phyloP scores from a whole-genome alignment of 1,140 invertebrate species.

The Stratiolaelaps scimitus region DNA sequence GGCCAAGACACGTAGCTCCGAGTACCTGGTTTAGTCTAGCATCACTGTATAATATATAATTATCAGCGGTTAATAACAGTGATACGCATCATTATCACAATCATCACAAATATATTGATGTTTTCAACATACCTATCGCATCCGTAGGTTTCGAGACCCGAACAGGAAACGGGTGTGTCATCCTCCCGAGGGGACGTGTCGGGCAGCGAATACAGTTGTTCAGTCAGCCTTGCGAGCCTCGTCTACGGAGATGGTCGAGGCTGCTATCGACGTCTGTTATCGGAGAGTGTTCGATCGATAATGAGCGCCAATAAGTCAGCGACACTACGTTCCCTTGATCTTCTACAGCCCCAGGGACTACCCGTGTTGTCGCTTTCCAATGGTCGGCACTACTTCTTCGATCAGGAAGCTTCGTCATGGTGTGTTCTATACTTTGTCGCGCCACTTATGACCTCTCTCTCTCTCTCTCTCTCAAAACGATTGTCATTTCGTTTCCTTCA shows the following conservation, averaged over 20 bases:
- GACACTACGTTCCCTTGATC: neutral
- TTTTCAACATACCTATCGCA: too few relatives aligned
- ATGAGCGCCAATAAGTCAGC: constrained; percentile 34
- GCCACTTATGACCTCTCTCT: neutral
- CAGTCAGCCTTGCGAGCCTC: constrained; percentile 2
- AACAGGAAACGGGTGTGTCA: constrained; percentile 27
- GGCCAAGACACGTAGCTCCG: too few relatives aligned
- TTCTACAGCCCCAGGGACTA: constrained; percentile 40
- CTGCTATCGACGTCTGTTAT: constrained; percentile 40
- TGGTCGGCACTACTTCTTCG: constrained; percentile 55
- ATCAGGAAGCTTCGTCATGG: constrained; percentile 52
- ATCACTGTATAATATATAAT: too few relatives aligned
- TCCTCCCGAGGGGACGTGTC: neutral
- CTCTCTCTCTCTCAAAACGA: constrained; percentile 20
- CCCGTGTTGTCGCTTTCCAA: constrained; percentile 54
- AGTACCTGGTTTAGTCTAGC: too few relatives aligned
- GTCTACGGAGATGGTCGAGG: constrained; percentile 24
- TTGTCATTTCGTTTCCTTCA: neutral
- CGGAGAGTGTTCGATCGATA: constrained; percentile 48
- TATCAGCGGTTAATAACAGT: too few relatives aligned
- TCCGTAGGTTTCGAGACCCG: too few relatives aligned
- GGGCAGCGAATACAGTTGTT: neutral
- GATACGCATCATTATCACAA: too few relatives aligned
- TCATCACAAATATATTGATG: too few relatives aligned
- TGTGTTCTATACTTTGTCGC: constrained; percentile 40